These are phyloP conservation scores for Hyalella azteca DNA, from an alignment of 2,888 invertebrate genomes.

Conservation along the genomic window DNA sequence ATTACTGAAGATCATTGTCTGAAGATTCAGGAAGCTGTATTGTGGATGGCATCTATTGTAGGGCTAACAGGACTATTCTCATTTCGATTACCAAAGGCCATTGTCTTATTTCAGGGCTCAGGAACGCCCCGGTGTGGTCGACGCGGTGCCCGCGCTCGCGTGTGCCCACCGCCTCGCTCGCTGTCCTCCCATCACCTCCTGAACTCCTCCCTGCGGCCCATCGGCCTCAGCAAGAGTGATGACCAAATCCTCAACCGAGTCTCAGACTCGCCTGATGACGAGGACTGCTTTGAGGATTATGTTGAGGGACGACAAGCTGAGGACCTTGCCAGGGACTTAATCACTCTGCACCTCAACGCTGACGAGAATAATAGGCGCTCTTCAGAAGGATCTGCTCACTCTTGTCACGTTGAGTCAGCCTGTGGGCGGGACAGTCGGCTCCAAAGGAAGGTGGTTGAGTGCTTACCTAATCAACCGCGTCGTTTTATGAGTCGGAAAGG, in stretches of 20 bases:
- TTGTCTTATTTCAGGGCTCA: no score
- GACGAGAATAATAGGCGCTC: not conserved
- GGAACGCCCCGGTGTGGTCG: slow-evolving; percentile 53
- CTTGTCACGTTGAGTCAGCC: not conserved
- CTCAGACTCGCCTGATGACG: slow-evolving; percentile 57
- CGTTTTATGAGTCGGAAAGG: slow-evolving; percentile 2
- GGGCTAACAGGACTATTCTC: no score
- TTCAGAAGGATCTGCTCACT: not conserved
- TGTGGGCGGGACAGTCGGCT: not conserved
- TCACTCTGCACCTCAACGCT: slow-evolving; percentile 47
- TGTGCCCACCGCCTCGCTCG: slow-evolving; percentile 51
- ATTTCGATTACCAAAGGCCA: no score
- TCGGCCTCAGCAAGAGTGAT: slow-evolving; percentile 57
- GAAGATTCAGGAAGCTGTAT: no score
- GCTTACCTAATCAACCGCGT: not conserved
- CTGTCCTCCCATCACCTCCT: slow-evolving; percentile 56
- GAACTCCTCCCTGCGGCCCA: slow-evolving; percentile 50
- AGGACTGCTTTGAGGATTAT: slow-evolving; percentile 56
- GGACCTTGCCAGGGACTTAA: slow-evolving; percentile 54
- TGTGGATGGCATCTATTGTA: no score
- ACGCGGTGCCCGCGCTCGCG: slow-evolving; percentile 41
- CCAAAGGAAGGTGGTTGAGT: not conserved
- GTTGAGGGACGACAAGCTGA: slow-evolving; percentile 51
- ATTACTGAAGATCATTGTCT: no score
- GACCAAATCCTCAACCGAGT: slow-evolving; percentile 57